Evolutionary conservation across 2,888 invertebrate genomes (phyloP), one percentile per base, ranked within the genome.

Genomic region (Hydraecia micacea): DNA sequence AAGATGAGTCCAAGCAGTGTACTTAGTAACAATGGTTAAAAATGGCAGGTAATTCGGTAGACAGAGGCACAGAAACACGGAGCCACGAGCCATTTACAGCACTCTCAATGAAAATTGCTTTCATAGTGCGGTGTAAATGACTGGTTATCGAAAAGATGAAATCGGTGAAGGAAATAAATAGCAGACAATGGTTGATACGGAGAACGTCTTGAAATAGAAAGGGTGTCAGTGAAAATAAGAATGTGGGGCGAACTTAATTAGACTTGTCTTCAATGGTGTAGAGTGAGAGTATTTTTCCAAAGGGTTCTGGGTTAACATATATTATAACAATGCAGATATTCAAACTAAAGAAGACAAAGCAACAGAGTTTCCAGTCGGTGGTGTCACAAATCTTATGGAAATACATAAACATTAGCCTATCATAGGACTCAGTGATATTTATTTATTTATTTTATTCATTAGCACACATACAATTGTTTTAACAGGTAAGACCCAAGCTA

Each of bases 21-120:
- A 85, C 83, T 79, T 81, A 89, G 90, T 91, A 93, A 95, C 95
- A 95, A 95, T 94, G 70, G 88, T 84, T 80, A 93, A 93, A 93
- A 93, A 93, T 93, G 89, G 91, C 89, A 87, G 90, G 91, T 94
- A 94, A 94, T 95, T 95, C 93, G 87, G 77, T 80, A 80, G 79
- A 76, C 78, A 60, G 63, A 69, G 75, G 77, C 83, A 79, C 76
- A 52, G 76, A 73, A 73, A 77, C 80, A 80, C 77, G 75, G 71
- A 84, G 82, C 78, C 79, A 79, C 69, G 62, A 85, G 80, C 79
- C 75, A 84, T 87, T 91, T 86, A 89, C 78, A 85, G 84, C 81
- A 77, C 66, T 85, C 80, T 86, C 81, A 76, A 52, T 75, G 78
- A 77, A 81, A 46, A 86, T 65, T 72, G 75, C 78, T 85, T 81